Conservation (phyloP, 2,797 vertebrate species). For the Chelon auratus region DNA sequence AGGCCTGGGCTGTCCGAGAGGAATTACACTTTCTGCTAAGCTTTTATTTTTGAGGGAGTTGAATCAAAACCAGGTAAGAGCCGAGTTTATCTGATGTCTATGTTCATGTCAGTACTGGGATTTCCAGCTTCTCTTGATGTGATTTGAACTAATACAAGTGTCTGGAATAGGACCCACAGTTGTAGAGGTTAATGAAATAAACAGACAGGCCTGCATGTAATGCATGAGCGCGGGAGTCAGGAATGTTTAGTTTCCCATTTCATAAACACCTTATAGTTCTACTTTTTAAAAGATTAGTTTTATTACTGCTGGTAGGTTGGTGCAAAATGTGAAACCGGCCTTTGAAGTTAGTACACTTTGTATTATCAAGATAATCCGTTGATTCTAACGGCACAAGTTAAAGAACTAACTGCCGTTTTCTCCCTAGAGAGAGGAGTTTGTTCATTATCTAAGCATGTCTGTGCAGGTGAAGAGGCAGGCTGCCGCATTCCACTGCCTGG, state of each 20-base stretch:
- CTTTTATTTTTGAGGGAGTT: slow-evolving; percentile 6
- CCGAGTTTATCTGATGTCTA: rapidly evolving
- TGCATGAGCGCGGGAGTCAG: not conserved
- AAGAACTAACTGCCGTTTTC: slow-evolving; percentile 19
- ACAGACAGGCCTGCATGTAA: not conserved
- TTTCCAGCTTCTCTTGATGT: not conserved
- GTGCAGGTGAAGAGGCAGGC: slow-evolving; percentile 76
- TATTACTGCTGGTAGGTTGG: rapidly evolving
- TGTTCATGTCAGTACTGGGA: not conserved
- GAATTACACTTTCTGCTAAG: slow-evolving; percentile 32
- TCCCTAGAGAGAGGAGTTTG: slow-evolving; percentile 33
- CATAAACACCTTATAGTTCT: not conserved
- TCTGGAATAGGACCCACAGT: slow-evolving; percentile 6
- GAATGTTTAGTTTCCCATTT: rapidly evolving
- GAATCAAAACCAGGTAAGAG: slow-evolving; percentile 56
- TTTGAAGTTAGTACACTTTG: not conserved
- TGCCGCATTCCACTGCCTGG: slow-evolving; percentile 75
- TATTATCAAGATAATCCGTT: not conserved
- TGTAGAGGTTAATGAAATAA: slow-evolving; percentile 1
- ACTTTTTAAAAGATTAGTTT: rapidly evolving
- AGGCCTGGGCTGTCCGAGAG: slow-evolving; percentile 29
- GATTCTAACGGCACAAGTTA: slow-evolving; percentile 2
- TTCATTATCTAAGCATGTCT: slow-evolving; percentile 75
- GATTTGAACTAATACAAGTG: not conserved
- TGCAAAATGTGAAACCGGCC: not conserved